These are phyloP conservation scores for Lasioglossum malachurum DNA, from an alignment of 2,888 invertebrate species.

Conservation along the genomic window DNA sequence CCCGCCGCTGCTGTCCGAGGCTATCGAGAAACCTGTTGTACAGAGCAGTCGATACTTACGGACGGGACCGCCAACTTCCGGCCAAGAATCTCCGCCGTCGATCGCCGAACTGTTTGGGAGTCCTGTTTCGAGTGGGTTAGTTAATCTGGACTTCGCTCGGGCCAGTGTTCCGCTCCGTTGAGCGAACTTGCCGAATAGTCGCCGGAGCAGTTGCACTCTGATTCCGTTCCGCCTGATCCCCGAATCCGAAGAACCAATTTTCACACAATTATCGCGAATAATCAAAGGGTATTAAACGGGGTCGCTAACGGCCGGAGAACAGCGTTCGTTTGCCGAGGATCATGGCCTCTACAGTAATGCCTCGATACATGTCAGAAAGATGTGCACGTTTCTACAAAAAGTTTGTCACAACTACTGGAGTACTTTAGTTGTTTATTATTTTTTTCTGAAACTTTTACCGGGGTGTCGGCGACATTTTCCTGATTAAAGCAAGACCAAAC, in stretches of 20 bases:
- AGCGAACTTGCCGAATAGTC: slow-evolving; percentile 20
- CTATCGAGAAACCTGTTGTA: slow-evolving; percentile 59
- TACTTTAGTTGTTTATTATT: too few relatives aligned
- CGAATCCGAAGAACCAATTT: neutral
- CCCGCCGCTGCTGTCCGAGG: slow-evolving; percentile 31
- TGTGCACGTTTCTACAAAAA: neutral
- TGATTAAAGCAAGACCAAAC: too few relatives aligned
- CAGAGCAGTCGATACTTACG: slow-evolving; percentile 55
- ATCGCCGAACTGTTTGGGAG: slow-evolving; percentile 34
- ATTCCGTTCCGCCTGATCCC: slow-evolving; percentile 23
- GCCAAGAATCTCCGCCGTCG: slow-evolving; percentile 57
- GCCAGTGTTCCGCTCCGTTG: slow-evolving; percentile 43
- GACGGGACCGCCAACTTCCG: slow-evolving; percentile 68
- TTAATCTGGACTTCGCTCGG: slow-evolving; percentile 31
- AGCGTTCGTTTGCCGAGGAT: neutral
- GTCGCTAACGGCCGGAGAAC: neutral
- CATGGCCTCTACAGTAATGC: neutral
- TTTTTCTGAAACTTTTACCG: too few relatives aligned
- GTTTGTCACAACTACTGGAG: too few relatives aligned
- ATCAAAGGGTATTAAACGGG: neutral
- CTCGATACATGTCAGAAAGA: neutral
- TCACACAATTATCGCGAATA: neutral
- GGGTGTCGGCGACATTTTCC: too few relatives aligned
- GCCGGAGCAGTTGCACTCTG: neutral
- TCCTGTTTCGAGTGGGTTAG: slow-evolving; percentile 28